Evolutionary conservation across 1,140 invertebrate genomes (phyloP).

Genomic region (Aphidius ervi): DNA sequence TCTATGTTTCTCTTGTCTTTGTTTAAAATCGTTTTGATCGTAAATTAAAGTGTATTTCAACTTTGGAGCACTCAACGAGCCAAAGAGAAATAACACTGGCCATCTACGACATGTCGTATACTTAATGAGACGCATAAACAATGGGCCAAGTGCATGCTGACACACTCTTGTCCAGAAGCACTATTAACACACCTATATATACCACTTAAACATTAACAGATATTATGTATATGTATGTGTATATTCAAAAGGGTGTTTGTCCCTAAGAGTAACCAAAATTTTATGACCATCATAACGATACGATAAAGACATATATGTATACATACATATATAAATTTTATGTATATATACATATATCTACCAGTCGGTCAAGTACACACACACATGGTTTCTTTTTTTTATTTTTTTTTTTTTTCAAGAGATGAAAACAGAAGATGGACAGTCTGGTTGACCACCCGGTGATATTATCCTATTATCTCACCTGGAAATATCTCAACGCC

Average conservation of each 20-base stretch:
- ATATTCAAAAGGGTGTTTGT: too few relatives aligned
- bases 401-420: background rate
- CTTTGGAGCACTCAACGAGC: slow-evolving; percentile 10
- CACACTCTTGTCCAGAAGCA: slow-evolving; percentile 7
- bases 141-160: slow-evolving; percentile 27
- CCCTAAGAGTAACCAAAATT: slow-evolving; percentile 26
- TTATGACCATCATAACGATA: slow-evolving; percentile 38
- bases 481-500: slow-evolving; percentile 4
- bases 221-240: background rate
- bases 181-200: slow-evolving; percentile 2
- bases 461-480: slow-evolving; percentile 11
- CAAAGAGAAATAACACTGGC: slow-evolving; percentile 12
- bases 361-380: slow-evolving; percentile 7
- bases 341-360: slow-evolving; percentile 19
- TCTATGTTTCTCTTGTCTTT: too few relatives aligned
- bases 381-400: background rate
- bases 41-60: background rate
- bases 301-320: slow-evolving; percentile 42
- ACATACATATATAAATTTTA: too few relatives aligned
- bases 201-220: slow-evolving; percentile 11
- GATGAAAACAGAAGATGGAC: background rate
- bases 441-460: slow-evolving; percentile 12
- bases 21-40: too few relatives aligned
- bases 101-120: slow-evolving; percentile 29
- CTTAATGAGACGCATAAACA: slow-evolving; percentile 40